Evolutionary conservation across 2,888 invertebrate genomes (phyloP), one percentile per base, ranked within the genome.

Genomic region (Melanostoma mellinum): DNA sequence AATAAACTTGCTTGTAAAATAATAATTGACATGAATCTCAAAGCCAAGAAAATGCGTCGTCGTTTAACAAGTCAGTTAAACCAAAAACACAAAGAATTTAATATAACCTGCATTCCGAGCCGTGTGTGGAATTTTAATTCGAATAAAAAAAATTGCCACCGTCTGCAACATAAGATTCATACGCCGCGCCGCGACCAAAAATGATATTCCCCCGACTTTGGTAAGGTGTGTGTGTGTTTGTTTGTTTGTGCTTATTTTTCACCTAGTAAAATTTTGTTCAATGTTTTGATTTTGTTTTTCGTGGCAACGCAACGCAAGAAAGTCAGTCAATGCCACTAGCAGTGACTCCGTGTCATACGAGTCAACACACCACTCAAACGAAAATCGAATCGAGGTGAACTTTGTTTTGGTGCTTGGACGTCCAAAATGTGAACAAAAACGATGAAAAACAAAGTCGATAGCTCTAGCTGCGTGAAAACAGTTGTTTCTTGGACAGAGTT

Each of bases 251-350:
- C 35, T 4, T 33, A n/a, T 20, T 35, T 50, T 50, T 63, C 36
- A 36, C 6, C 6, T 52, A 40, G 58, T 68, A 44, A 44, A 38
- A n/a, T 55, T 75, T 72, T 72, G 8, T 60, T 38, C 38, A 48
- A 71, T 61, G 72, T 50, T 35, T 44, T 63, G 42, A 38, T 65
- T 30, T 55, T 61, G 32, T 56, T 68, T 67, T 80, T 67, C 44
- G 76, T 69, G 60, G 0, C 20, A 20, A 20, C 20, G 68, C 69
- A 63, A 42, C 6, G 55, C 65, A 61, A 58, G 73, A 78, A 78
- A 82, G 61, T 82, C 73, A 73, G 73, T 78, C 82, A 82, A 82
- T 82, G 82, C 63, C 81, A 77, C 36, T 46, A 33, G 38, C 33
- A 65, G 53, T 65, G 78, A 67, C 75, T 60, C 38, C 52, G 68